These are phyloP conservation scores for Cydia pomonella DNA, from an alignment of 1,140 invertebrate species.

Conservation along the genomic window DNA sequence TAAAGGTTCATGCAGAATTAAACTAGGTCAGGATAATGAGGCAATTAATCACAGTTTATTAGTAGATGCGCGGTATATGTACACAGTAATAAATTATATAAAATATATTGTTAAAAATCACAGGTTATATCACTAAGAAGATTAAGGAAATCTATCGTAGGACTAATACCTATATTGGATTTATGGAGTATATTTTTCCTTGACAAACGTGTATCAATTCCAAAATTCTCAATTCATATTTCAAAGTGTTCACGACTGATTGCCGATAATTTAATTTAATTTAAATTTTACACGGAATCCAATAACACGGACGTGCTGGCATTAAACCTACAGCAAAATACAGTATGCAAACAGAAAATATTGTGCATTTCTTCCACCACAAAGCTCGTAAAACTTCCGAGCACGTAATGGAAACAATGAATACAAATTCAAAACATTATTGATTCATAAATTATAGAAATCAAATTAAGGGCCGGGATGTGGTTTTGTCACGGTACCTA, in stretches of 20 bases:
- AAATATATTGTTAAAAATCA: no score
- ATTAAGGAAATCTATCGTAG: no score
- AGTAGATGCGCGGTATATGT: background rate
- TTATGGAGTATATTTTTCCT: no score
- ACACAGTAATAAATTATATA: no score
- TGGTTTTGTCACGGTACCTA: background rate
- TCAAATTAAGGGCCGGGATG: conserved; percentile 19
- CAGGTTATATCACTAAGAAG: no score
- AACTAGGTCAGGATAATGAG: background rate
- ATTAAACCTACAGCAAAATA: conserved; percentile 17
- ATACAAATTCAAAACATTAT: conserved; percentile 30
- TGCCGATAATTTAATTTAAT: conserved; percentile 8
- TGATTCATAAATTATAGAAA: conserved; percentile 31
- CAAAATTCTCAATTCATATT: no score
- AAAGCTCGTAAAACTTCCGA: conserved; percentile 26
- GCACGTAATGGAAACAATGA: conserved; percentile 31
- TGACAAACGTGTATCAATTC: no score
- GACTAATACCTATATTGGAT: no score
- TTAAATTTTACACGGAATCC: background rate
- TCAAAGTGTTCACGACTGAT: background rate
- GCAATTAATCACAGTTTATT: background rate
- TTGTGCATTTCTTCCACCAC: conserved; percentile 10
- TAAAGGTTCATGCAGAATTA: conserved; percentile 2
- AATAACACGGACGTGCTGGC: conserved; percentile 28
- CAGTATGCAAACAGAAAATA: conserved; percentile 19